These are phyloP conservation scores for Cryptophagus acutangulus DNA, from an alignment of 2,888 invertebrate genomes.

Conservation along the genomic window DNA sequence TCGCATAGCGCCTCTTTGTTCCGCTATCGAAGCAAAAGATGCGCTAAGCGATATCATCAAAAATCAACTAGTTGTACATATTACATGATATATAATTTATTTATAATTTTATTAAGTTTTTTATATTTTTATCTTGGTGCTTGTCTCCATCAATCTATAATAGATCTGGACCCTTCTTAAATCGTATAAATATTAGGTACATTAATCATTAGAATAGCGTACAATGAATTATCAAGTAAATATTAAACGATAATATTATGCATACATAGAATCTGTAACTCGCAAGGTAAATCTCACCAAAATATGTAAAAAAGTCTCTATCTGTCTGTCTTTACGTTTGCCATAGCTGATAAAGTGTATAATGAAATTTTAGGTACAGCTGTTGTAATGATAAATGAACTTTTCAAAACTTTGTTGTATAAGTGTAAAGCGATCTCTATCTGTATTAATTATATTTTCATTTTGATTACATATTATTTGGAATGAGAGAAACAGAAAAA, in stretches of 20 bases:
- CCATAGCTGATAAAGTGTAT: constrained; percentile 30
- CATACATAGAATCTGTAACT: constrained; percentile 23
- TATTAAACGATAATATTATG: constrained; percentile 14
- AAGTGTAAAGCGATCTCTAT: constrained; percentile 12
- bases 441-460: constrained; percentile 12
- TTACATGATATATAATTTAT: constrained; percentile 35
- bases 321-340: constrained; percentile 23
- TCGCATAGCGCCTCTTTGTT: too few relatives aligned
- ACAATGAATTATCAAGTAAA: constrained; percentile 22
- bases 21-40: too few relatives aligned
- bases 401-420: constrained; percentile 15
- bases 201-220: constrained; percentile 50
- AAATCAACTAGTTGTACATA: constrained; percentile 45
- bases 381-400: constrained; percentile 50
- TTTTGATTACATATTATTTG: constrained; percentile 17
- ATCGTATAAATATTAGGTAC: constrained; percentile 37
- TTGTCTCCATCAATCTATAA: constrained; percentile 36
- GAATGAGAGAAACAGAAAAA: constrained; percentile 21
- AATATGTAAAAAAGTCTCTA: constrained; percentile 2
- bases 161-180: constrained; percentile 25
- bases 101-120: constrained; percentile 33
- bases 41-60: too few relatives aligned
- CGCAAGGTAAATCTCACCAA: constrained; percentile 3
- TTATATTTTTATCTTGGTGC: constrained; percentile 29
- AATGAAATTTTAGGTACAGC: constrained; percentile 39